Base-by-base conservation (phyloP, 2,113 vertebrate genomes). In the Etheostoma cragini region DNA sequence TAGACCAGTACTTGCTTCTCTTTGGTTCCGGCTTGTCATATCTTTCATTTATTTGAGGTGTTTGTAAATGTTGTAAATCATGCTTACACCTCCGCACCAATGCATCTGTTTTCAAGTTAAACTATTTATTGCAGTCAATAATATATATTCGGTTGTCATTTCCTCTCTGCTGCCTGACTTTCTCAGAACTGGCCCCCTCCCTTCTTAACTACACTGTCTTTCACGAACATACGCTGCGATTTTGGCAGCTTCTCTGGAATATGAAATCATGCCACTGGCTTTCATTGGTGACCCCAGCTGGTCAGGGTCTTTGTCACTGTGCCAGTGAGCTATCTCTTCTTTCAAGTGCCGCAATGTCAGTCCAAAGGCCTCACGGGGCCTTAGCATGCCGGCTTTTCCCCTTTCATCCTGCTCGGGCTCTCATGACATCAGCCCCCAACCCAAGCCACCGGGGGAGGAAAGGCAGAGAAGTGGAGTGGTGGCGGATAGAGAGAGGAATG, bases 191-290 rank as follows among this genome's bases (percentile, higher is more conserved):
- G 58, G 35, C 74, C 68, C 60, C 76, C 72, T 53, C 61, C 66
- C 46, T 46, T 63, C 77, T 63, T 74, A 49, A 64, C 47, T 35
- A 11, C 77, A 0, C 49, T 26, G 46, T 71, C 68, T 81, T 81
- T 78, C 76, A 46, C 75, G 78, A 78, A 67, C 85, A 89, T 85
- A 26, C 84, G 21, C 75, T 76, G 72, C 73, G 24, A 50, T 81
- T 79, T 89, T 91, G 90, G 92, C 87, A 84, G 86, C 87, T 58
- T n/a, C 70, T 69, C 76, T 90, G 90, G 88, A 94, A 94, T 90
- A 88, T 89, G 89, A 88, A 90, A 87, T 91, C 89, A 85, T 88
- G 88, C 62, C 88, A 58, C 82, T 38, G 80, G 78, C 84, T 70
- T 69, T 73, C 71, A 84, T 53, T 76, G 77, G 83, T 61, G 79